Base-by-base conservation (phyloP, 2,888 invertebrate species). In the Drosophila meridiana region DNA sequence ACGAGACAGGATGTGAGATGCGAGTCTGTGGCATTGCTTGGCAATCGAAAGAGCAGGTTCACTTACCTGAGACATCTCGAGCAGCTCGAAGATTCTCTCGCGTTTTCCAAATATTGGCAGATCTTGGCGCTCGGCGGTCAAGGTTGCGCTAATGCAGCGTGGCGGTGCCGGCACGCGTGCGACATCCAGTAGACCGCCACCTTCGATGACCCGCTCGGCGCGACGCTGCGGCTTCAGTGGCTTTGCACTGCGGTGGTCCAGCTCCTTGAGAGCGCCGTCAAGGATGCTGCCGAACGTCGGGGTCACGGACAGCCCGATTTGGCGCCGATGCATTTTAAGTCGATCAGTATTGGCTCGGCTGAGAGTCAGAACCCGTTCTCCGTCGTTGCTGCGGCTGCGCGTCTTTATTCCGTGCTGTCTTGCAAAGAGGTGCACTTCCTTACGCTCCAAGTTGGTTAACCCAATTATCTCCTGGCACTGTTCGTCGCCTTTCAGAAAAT, bases 51-150 rank as follows among this genome's bases (percentile, higher is more conserved):
- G 20, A 1, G 20, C 20, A 20, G 20, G 20, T 20, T 20, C 20
- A 20, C 84, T 82, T 66, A 92, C 92, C 74, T 90, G 87, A 38
- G 89, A 75, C 3, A 66, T 63, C 1, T 82, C 67, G 6, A 92
- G 56, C 53, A 83, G 62, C 3, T 78, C 67, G 28, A 80, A 57
- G 3, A 92, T 78, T 5, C 76, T 66, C 0, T 66, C 59, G 8
- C 90, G 91, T n/a, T 88, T 79, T 0, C 64, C 50, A 34, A 56
- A 86, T 28, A 92, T 92, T 0, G 93, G 92, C 64, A 92, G 66
- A 0, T 81, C 75, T 30, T 63, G 68, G 30, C 89, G 87, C 9
- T 90, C 89, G 1, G 71, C 75, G 30, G 52, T 64, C 26, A 92
- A 52, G 4, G 64, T 53, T 3, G 61, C 38, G 47, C 66, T 78